phyloP scores from a whole-genome alignment of 2,113 vertebrate species.

The Austrofundulus limnaeus region DNA sequence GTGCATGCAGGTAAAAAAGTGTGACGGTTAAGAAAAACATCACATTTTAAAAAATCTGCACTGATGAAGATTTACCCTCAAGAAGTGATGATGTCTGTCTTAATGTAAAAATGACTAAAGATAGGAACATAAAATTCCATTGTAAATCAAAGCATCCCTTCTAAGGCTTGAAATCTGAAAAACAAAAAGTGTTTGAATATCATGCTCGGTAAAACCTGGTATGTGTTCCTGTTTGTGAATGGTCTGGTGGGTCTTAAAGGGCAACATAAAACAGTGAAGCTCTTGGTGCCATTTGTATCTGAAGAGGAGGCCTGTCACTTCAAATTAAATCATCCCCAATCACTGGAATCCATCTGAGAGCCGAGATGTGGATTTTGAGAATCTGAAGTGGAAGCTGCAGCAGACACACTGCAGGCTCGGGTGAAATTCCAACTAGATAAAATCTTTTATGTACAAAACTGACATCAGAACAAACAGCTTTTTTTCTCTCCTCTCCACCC shows the following conservation, averaged over 20 bases:
- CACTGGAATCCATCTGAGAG: slow-evolving; percentile 28
- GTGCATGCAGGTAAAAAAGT: not conserved
- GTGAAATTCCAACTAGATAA: not conserved
- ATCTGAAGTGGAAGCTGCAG: slow-evolving; percentile 20
- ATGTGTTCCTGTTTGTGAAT: not conserved
- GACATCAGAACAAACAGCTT: not conserved
- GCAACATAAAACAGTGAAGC: not conserved
- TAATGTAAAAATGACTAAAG: no score
- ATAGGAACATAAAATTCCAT: no score
- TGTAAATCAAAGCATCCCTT: not conserved
- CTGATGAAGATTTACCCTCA: slow-evolving; percentile 29
- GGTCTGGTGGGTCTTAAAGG: slow-evolving; percentile 9
- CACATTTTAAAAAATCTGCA: slow-evolving; percentile 1
- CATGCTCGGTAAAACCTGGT: slow-evolving; percentile 6
- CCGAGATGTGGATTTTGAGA: slow-evolving; percentile 25
- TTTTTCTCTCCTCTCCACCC: not conserved
- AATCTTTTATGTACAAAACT: not conserved
- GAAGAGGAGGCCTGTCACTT: slow-evolving; percentile 8
- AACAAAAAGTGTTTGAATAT: slow-evolving; percentile 1
- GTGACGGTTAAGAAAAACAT: slow-evolving; percentile 6
- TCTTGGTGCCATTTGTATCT: slow-evolving; percentile 17
- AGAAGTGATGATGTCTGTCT: not conserved
- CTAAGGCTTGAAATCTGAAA: not conserved
- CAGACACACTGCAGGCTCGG: not conserved
- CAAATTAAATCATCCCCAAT: slow-evolving; percentile 21